Base-by-base conservation (phyloP, 1,140 invertebrate species). In the Bombus cullumanus region DNA sequence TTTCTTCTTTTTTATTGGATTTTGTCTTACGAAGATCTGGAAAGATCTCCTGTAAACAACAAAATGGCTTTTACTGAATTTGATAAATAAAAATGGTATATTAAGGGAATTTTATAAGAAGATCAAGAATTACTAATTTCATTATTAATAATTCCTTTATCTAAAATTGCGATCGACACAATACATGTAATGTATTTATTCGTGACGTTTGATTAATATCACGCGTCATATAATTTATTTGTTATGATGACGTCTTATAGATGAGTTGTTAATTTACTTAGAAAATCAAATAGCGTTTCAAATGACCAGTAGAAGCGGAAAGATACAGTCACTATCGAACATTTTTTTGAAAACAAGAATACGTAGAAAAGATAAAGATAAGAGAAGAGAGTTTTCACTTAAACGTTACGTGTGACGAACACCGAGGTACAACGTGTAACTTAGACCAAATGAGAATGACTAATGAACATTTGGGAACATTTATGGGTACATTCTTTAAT, bases 381-480 rank as follows among this genome's bases (percentile, higher is more conserved):
- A 1, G 13, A 31, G 34, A 41, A 59, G 8, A 37, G 28, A 71
- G 12, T 39, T 34, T 66, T 75, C 31, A 62, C 81, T 62, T 34
- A n/a, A 37, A 25, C 31, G 15, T 47, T 47, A 66, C 41, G 8
- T 25, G 41, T 34, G 59, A 39, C 41, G n/a, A 25, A 75, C 13
- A 73, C 62, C 28, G 31, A n/a, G 47, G 0, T 53, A 53, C 6
- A 78, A 43, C 25, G 34, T 31, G 39, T 39, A 34, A 66, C 43
- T 66, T 47, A 6, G 28, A 62, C 15, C 41, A 25, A n/a, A 18
- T 81, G 37, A 31, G 53, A 73, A 9, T 22, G 68, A 72, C 47
- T 83, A 22, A 82, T 43, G 34, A 39, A 62, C 28, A 8, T 31
- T 53, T 53, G n/a, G n/a, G n/a, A n/a, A n/a, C n/a, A 71, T 75